Evolutionary conservation across 2,888 invertebrate genomes (phyloP).

Genomic region (Drosophila neotestacea): DNA sequence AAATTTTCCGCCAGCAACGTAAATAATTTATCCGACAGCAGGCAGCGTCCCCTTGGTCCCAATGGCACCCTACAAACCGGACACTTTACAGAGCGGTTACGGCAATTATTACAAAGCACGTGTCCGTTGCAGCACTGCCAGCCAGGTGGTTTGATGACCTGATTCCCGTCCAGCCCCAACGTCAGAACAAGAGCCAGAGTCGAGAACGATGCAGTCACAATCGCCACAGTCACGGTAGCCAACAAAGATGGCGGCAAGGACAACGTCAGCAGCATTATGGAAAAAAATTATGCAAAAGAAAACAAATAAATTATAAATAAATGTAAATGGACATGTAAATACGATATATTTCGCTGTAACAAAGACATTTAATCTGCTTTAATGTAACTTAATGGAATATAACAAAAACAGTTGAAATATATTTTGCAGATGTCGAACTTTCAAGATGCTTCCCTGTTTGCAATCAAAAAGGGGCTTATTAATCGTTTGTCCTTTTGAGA

Average conservation of each 20-base stretch:
- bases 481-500: too few relatives aligned
- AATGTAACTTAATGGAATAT: slow-evolving; percentile 2
- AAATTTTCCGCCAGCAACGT: slow-evolving; percentile 84
- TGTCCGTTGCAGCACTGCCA: slow-evolving; percentile 86
- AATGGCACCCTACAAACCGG: slow-evolving; percentile 86
- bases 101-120: slow-evolving; percentile 85
- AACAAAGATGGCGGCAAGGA: neutral
- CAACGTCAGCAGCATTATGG: neutral
- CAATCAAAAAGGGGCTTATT: neutral
- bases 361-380: neutral
- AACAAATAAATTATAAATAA: slow-evolving; percentile 25
- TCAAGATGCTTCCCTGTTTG: too few relatives aligned
- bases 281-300: slow-evolving; percentile 20
- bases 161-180: slow-evolving; percentile 16
- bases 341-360: neutral
- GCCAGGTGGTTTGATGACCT: slow-evolving; percentile 85
- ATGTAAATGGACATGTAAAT: neutral
- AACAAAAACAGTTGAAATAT: neutral
- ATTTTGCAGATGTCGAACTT: too few relatives aligned
- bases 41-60: slow-evolving; percentile 85
- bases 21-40: slow-evolving; percentile 86
- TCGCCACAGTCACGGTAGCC: neutral
- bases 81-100: slow-evolving; percentile 85
- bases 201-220: slow-evolving; percentile 11
- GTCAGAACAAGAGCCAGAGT: slow-evolving; percentile 1